A percentile compares a stretch with the other conserved stretches of the same genome.
Evolutionary conservation across 2,888 invertebrate genomes (phyloP).

Genomic region (Pinctada fucata): DNA sequence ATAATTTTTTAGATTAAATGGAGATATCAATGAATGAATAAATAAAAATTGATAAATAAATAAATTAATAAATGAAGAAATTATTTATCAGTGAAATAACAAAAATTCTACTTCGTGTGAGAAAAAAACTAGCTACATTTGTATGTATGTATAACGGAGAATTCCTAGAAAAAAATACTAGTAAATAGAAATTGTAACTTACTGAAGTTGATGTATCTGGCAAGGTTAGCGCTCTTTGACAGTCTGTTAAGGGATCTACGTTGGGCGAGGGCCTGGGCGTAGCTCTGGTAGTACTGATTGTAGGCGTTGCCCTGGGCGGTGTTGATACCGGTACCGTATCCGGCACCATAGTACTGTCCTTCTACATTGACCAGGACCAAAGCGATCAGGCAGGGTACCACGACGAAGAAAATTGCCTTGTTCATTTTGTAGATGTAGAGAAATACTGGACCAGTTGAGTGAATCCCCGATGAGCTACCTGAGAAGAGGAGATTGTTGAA

Average conservation of each 20-base stretch:
- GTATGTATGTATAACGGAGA: no score
- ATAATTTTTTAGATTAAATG: no score
- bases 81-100: no score
- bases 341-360: background rate
- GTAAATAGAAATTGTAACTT: background rate
- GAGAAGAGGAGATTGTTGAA: background rate
- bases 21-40: no score
- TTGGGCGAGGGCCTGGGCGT: background rate
- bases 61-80: no score
- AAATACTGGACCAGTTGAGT: background rate
- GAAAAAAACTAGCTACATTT: no score
- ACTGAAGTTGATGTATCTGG: conserved; percentile 3
- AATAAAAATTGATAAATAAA: no score
- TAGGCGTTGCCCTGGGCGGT: background rate
- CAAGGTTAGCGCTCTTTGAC: background rate
- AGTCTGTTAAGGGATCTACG: background rate
- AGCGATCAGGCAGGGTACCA: background rate
- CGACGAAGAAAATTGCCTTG: conserved; percentile 1
- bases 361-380: background rate
- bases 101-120: no score
- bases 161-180: no score
- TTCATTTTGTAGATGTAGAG: background rate
- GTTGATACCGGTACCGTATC: background rate
- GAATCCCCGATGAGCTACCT: background rate
- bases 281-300: conserved; percentile 3